phyloP scores from a whole-genome alignment of 2,113 vertebrate species.

The Syngnathus scovelli region DNA sequence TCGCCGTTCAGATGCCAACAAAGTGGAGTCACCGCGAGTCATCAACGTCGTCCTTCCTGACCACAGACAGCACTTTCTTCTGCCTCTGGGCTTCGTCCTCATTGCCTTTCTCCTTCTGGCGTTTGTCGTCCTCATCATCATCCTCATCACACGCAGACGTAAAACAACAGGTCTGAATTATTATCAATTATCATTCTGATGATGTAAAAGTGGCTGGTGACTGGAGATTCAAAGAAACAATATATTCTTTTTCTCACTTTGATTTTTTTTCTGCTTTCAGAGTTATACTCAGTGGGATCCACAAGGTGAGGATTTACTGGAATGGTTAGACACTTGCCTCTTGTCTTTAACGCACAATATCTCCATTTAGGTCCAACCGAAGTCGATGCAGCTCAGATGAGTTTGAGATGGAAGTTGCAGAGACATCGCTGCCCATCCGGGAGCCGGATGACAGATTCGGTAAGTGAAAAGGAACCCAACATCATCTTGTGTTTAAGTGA shows the following conservation, averaged over 20 bases:
- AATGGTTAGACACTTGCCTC: too few species aligned
- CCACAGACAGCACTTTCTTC: slow-evolving; percentile 79
- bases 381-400: slow-evolving; percentile 74
- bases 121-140: slow-evolving; percentile 75
- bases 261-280: slow-evolving; percentile 32
- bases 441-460: slow-evolving; percentile 82
- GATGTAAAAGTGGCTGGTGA: background rate
- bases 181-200: background rate
- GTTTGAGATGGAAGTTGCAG: slow-evolving; percentile 70
- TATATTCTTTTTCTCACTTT: background rate
- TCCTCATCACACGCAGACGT: slow-evolving; percentile 73
- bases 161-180: slow-evolving; percentile 70
- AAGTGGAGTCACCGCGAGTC: slow-evolving; percentile 43
- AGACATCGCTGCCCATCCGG: slow-evolving; percentile 60
- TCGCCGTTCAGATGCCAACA: background rate
- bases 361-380: slow-evolving; percentile 57
- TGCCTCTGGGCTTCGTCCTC: slow-evolving; percentile 88
- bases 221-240: background rate
- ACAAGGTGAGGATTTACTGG: slow-evolving; percentile 40
- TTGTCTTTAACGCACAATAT: background rate
- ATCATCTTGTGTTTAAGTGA: background rate
- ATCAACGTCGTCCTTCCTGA: slow-evolving; percentile 89
- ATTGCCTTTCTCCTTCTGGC: slow-evolving; percentile 82
- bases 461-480: slow-evolving; percentile 46
- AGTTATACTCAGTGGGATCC: slow-evolving; percentile 42